Base-by-base conservation (phyloP, 2,888 invertebrate genomes). In the Hofmannophila pseudospretella region DNA sequence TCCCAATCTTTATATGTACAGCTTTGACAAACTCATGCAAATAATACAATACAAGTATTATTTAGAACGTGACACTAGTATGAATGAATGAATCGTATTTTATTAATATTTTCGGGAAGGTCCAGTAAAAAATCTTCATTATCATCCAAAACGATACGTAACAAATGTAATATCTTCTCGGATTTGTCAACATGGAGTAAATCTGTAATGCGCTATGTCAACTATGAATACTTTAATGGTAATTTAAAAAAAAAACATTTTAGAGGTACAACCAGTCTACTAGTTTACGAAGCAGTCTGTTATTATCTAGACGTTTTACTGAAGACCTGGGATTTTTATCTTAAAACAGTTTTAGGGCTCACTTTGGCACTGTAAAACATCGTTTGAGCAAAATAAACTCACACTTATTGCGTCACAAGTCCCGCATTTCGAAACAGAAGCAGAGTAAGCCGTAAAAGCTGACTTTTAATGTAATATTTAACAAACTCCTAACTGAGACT, bases 371-470 rank as follows among this genome's bases (percentile, higher is more conserved):
- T 77, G 82, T 72, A 66, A 70, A 67, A 72, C 61, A 66, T 70
- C 62, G 64, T 68, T 78, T 82, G 81, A 84, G 79, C 81, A 81
- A 77, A 72, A 75, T 67, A 67, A 70, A 72, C 63, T 58, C 52
- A 62, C 63, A 56, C 63, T 64, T 60, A 64, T 58, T 58, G 63
- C 58, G 59, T 58, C 59, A 50, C 61, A 54, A 61, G 56, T 57
- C 52, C 53, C 45, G 53, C 54, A 64, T 62, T 53, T 60, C 63
- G 57, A 65, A 58, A 62, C 73, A 79, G 81, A 76, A 74, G 73
- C 84, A 80, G 76, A 84, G 85, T 82, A 79, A 84, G 81, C 84
- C 85, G 68, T 81, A 79, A 79, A 82, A 77, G 73, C 76, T 77
- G 81, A 74, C 63, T 58, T 62, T 55, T 57, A 41, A 47, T 49